Conservation (phyloP, 2,113 vertebrate genomes). For the Lagopus muta region DNA sequence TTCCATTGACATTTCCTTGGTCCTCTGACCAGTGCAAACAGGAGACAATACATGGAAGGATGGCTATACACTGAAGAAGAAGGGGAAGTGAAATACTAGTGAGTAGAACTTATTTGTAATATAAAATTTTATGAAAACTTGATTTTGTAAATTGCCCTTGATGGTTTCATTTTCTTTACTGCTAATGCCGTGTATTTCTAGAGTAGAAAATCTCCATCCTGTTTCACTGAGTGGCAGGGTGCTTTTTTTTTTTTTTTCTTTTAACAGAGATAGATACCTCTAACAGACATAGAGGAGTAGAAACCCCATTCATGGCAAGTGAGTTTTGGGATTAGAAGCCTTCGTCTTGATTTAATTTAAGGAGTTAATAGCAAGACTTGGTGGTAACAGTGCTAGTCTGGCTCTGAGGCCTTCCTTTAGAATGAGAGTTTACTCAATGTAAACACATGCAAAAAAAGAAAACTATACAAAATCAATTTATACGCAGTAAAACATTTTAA, state of each 20-base stretch:
- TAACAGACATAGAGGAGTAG: not conserved
- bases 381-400: no score
- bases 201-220: not conserved
- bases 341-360: not conserved
- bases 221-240: not conserved
- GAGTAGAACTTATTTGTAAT: not conserved
- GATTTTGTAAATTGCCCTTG: not conserved
- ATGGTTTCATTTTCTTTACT: not conserved
- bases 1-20: fast-evolving
- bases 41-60: not conserved
- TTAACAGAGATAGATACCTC: not conserved
- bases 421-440: not conserved
- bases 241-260: no score
- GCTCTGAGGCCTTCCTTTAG: not conserved
- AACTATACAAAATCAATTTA: not conserved
- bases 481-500: not conserved
- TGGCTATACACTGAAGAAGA: not conserved
- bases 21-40: not conserved
- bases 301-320: not conserved
- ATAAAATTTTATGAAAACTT: not conserved
- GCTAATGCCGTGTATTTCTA: not conserved
- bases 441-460: not conserved
- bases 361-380: not conserved
- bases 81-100: not conserved
- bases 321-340: not conserved